Evolutionary conservation across 2,113 vertebrate genomes (phyloP).

Genomic region (Cyphomyrus plagiostoma): DNA sequence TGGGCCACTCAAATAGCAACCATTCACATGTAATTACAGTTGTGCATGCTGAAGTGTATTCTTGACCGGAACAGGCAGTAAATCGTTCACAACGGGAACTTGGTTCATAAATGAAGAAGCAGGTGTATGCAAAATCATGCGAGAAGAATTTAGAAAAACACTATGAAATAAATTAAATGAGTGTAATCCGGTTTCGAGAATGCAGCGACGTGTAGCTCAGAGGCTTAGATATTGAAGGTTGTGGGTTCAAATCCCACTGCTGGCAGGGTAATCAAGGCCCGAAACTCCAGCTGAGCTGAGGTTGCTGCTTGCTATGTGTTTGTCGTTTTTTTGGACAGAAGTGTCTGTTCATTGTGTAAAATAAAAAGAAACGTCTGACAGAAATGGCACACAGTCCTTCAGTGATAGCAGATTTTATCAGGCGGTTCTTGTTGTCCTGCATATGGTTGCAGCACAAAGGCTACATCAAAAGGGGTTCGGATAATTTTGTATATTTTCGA

Average conservation of each 20-base stretch:
- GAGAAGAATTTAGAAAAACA: not conserved
- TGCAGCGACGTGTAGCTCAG: not conserved
- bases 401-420: not conserved
- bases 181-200: not conserved
- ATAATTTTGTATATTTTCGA: not conserved
- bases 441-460: not conserved
- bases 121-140: not conserved
- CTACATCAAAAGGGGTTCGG: not conserved
- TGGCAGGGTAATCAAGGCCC: not conserved
- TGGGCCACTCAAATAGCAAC: not conserved
- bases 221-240: not conserved
- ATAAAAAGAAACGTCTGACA: not conserved
- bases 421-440: not conserved
- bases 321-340: not conserved
- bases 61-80: not conserved
- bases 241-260: not conserved
- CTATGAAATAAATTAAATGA: not conserved
- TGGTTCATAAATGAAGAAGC: not conserved
- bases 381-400: not conserved
- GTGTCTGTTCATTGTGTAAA: not conserved
- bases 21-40: not conserved
- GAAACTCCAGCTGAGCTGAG: not conserved
- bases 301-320: not conserved
- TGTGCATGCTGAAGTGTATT: not conserved
- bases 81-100: not conserved